Base-by-base conservation (phyloP, 1,140 invertebrate species). In the Eurosta solidaginis region DNA sequence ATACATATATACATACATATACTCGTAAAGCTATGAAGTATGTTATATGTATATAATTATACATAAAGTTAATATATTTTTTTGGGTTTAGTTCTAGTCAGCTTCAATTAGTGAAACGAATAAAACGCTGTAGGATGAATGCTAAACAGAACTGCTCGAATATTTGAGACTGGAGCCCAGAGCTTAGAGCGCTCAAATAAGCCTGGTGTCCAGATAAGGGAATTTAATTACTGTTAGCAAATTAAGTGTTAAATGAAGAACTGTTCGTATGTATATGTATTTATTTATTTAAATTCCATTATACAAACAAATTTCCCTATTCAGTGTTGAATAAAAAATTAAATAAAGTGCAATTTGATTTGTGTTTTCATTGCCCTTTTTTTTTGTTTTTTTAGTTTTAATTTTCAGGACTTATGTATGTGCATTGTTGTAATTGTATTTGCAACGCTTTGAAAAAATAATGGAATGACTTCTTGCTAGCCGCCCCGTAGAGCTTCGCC, bases 311-410 rank as follows among this genome's bases (percentile, higher is more conserved):
- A n/a, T 33, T 75, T 75, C 29, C 42, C 47, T 75, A 45, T 75
- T 75, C 47, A 75, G 25, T 75, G 74, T 75, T 75, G 74, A 75
- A 75, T 36, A 75, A 47, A 75, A n/a, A n/a, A 75, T 47, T 27
- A 47, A 74, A 25, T 44, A 73, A 3, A 68, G 40, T 22, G 2
- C 4, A 52, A 52, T 14, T 14, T 22, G 20, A 22, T 1, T 4
- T 52, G 45, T 14, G 49, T 22, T 52, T 52, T 52, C 20, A 52
- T 52, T n/a, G n/a, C n/a, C n/a, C n/a, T n/a, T n/a, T n/a, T n/a
- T n/a, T n/a, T n/a, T n/a, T n/a, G n/a, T n/a, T n/a, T n/a, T n/a
- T n/a, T n/a, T n/a, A n/a, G n/a, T n/a, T n/a, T n/a, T n/a, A n/a
- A n/a, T n/a, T n/a, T n/a, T n/a, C n/a, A n/a, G n/a, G n/a, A n/a